These are phyloP conservation scores for Orchesella cincta DNA, from an alignment of 1,140 invertebrate species.

Conservation along the genomic window DNA sequence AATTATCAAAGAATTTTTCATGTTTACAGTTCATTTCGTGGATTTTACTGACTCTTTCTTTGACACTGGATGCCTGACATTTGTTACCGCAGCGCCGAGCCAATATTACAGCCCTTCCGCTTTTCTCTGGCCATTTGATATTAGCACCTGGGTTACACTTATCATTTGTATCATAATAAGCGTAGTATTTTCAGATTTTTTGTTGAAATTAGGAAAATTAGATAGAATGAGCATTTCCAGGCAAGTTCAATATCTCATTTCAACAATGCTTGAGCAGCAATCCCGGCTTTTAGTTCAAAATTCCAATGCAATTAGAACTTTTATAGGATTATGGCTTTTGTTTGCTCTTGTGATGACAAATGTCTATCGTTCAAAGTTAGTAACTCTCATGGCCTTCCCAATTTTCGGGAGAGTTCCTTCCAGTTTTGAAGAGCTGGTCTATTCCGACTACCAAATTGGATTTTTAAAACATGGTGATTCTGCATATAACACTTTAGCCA, in stretches of 20 bases:
- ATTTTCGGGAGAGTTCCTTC: neutral
- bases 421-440: neutral
- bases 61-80: slow-evolving; percentile 1
- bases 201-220: neutral
- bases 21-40: neutral
- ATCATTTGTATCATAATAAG: neutral
- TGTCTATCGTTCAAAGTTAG: neutral
- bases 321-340: neutral
- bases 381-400: neutral
- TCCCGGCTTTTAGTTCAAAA: neutral
- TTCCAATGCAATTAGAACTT: neutral
- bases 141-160: slow-evolving; percentile 17
- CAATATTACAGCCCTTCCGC: neutral
- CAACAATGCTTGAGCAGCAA: neutral
- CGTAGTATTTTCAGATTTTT: neutral
- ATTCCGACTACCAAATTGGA: neutral
- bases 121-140: slow-evolving; percentile 34
- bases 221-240: neutral
- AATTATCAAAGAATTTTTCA: neutral
- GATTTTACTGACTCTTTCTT: slow-evolving; percentile 1
- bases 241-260: neutral
- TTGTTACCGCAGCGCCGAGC: neutral
- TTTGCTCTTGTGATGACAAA: neutral
- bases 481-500: slow-evolving; percentile 33
- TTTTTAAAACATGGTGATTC: slow-evolving; percentile 35